These are phyloP conservation scores for Ommatoiulus sabulosus DNA, from an alignment of 2,888 invertebrate species.

Conservation along the genomic window DNA sequence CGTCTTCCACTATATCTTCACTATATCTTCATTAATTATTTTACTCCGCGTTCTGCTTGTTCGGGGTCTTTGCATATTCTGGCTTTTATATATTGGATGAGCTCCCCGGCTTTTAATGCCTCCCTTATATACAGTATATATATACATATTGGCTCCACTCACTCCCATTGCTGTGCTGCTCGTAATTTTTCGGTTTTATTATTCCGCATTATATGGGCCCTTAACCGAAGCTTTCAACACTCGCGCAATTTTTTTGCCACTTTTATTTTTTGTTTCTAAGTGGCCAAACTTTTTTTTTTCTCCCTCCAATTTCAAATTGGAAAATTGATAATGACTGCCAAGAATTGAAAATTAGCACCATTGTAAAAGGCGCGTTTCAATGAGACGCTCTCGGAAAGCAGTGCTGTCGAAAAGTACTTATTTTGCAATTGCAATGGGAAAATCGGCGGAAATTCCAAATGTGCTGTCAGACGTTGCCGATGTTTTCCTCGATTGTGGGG, in stretches of 20 bases:
- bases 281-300: background rate
- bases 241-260: constrained; percentile 28
- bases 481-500: background rate
- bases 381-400: background rate
- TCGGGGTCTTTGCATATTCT: constrained; percentile 47
- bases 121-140: background rate
- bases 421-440: background rate
- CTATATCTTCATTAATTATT: constrained; percentile 54
- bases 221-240: constrained; percentile 48
- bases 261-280: constrained; percentile 3
- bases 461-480: background rate
- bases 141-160: constrained; percentile 30
- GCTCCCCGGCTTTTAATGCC: constrained; percentile 44
- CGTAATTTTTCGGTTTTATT: constrained; percentile 45
- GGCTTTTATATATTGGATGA: constrained; percentile 32
- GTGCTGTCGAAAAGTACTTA: background rate
- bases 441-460: background rate
- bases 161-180: constrained; percentile 27
- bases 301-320: constrained; percentile 7
- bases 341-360: background rate
- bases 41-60: constrained; percentile 30
- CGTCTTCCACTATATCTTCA: constrained; percentile 54
- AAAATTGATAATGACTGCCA: constrained; percentile 47
- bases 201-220: constrained; percentile 48
- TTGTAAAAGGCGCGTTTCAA: background rate